Percentiles rank a stretch among this genome's conserved stretches.
Conservation (phyloP, 2,888 invertebrate genomes). For the Agrochola lota region DNA sequence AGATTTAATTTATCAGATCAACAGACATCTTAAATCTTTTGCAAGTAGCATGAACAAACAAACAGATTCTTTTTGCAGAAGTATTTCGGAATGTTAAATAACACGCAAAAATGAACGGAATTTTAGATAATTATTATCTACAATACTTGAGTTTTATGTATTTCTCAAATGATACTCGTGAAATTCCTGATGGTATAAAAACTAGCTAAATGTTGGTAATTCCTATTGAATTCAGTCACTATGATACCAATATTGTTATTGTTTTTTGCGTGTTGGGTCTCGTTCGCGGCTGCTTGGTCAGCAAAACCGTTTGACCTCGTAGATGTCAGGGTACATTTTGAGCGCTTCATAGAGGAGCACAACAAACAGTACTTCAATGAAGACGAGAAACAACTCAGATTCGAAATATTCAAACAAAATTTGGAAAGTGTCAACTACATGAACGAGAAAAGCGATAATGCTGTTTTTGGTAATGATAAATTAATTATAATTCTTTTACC, state of each 20-base stretch:
- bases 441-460: conserved; percentile 22
- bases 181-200: conserved; percentile 3
- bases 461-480: conserved; percentile 24
- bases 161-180: neutral
- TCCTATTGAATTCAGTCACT: neutral
- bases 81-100: neutral
- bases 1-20: neutral
- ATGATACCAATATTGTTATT: conserved; percentile 1
- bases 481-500: neutral
- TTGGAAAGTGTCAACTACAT: neutral
- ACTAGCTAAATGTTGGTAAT: neutral
- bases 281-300: neutral
- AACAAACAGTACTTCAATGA: conserved; percentile 7
- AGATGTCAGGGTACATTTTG: neutral
- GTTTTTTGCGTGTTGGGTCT: neutral
- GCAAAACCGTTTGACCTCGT: neutral
- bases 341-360: conserved; percentile 1
- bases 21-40: neutral
- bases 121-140: neutral
- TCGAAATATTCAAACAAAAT: conserved; percentile 15
- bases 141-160: neutral
- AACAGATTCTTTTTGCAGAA: neutral
- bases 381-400: conserved; percentile 18
- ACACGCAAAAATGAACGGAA: neutral
- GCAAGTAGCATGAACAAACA: neutral